Conservation (phyloP, 2,113 vertebrate genomes). For the Oncorhynchus clarkii region DNA sequence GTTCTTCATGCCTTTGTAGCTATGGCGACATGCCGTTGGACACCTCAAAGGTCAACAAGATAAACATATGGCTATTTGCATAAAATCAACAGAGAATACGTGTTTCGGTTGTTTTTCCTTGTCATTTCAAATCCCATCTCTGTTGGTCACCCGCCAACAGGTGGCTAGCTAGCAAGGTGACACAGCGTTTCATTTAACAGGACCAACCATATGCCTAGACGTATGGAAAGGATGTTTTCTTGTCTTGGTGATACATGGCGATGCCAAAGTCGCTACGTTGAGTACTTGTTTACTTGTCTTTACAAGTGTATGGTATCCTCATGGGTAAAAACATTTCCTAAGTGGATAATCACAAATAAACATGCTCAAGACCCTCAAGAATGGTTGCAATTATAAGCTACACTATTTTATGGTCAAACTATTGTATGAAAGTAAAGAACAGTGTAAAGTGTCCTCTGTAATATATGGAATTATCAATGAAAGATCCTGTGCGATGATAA, state of each 20-base stretch:
- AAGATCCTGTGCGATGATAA: no score
- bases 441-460: no score
- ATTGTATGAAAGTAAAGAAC: no score
- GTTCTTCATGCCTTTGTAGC: slow-evolving; percentile 59
- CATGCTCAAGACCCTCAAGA: no score
- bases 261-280: slow-evolving; percentile 48
- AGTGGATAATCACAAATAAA: no score
- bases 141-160: slow-evolving; percentile 55
- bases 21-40: slow-evolving; percentile 51
- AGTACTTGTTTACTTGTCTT: slow-evolving; percentile 39
- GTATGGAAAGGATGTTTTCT: slow-evolving; percentile 61
- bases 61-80: slow-evolving; percentile 64
- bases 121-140: slow-evolving; percentile 31
- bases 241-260: slow-evolving; percentile 55
- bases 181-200: slow-evolving; percentile 65
- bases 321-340: no score
- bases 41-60: slow-evolving; percentile 59
- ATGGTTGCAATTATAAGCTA: no score
- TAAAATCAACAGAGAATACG: slow-evolving; percentile 56
- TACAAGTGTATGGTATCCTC: background rate
- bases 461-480: no score
- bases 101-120: slow-evolving; percentile 32
- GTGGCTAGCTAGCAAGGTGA: slow-evolving; percentile 67
- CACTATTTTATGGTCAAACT: no score
- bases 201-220: slow-evolving; percentile 57